Percentiles rank a stretch among this genome's conserved stretches.
Evolutionary conservation across 1,140 invertebrate genomes (phyloP).

Genomic region (Atta cephalotes): DNA sequence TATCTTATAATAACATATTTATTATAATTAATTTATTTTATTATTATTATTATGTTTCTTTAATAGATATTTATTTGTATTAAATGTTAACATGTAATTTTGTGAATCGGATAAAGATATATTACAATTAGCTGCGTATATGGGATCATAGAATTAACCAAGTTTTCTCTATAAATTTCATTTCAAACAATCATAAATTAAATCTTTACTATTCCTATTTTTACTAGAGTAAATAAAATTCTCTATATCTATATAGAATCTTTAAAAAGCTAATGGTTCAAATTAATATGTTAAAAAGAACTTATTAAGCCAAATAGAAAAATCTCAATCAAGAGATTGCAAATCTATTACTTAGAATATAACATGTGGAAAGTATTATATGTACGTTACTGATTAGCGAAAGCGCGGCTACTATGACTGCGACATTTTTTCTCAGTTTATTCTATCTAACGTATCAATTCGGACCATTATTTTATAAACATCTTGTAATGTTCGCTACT

Average conservation of each 20-base stretch:
- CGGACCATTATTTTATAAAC: neutral
- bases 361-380: neutral
- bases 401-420: neutral
- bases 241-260: neutral
- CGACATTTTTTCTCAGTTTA: neutral
- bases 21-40: neutral
- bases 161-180: neutral
- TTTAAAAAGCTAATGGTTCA: constrained; percentile 4
- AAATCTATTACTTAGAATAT: neutral
- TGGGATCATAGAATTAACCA: constrained; percentile 11
- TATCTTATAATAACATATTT: neutral
- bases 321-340: neutral
- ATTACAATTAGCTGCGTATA: constrained; percentile 17
- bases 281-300: neutral
- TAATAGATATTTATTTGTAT: constrained; percentile 17
- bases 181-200: constrained; percentile 1
- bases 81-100: constrained; percentile 6
- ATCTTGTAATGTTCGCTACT: neutral
- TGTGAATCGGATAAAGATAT: neutral
- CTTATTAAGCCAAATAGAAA: neutral
- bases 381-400: neutral
- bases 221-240: neutral
- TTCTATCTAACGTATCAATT: neutral
- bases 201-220: neutral
- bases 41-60: neutral